Conservation (phyloP, 2,888 invertebrate species). For the Tholera decimalis region DNA sequence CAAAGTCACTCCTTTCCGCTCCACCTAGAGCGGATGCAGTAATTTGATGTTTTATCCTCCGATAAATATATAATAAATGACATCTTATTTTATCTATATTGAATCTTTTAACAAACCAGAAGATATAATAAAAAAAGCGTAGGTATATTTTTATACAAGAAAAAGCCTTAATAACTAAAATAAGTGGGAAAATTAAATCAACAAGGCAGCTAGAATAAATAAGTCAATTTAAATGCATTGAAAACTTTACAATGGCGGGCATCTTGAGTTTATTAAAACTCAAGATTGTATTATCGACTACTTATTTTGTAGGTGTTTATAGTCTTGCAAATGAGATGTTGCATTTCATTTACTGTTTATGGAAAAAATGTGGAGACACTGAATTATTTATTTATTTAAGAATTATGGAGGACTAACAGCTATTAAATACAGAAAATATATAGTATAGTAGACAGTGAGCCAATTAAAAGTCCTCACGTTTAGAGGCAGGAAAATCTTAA, state of each 20-base stretch:
- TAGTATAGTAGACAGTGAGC: too few species aligned
- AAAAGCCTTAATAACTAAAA: conserved; percentile 9
- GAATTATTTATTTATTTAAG: too few species aligned
- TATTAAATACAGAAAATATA: too few species aligned
- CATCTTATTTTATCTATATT: background rate
- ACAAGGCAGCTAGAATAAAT: conserved; percentile 33
- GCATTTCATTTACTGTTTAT: background rate
- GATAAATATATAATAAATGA: too few species aligned
- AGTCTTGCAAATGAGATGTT: conserved; percentile 4
- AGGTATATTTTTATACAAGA: conserved; percentile 8
- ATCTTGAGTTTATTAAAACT: background rate
- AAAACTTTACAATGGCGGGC: conserved; percentile 19
- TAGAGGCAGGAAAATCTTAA: too few species aligned
- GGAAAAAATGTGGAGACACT: too few species aligned
- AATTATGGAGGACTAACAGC: too few species aligned
- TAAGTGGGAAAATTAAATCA: conserved; percentile 39
- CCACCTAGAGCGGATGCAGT: too few species aligned
- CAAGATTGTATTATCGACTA: conserved; percentile 9
- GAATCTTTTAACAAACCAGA: background rate
- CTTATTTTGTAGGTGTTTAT: background rate
- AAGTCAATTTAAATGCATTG: conserved; percentile 49
- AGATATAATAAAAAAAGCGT: conserved; percentile 5
- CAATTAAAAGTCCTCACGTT: too few species aligned
- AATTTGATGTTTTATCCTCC: too few species aligned
- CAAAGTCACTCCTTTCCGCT: too few species aligned